A percentile compares a stretch with the other conserved stretches of the same genome.
phyloP scores from a whole-genome alignment of 2,888 invertebrate genomes.

The Odontomyia ornata region DNA sequence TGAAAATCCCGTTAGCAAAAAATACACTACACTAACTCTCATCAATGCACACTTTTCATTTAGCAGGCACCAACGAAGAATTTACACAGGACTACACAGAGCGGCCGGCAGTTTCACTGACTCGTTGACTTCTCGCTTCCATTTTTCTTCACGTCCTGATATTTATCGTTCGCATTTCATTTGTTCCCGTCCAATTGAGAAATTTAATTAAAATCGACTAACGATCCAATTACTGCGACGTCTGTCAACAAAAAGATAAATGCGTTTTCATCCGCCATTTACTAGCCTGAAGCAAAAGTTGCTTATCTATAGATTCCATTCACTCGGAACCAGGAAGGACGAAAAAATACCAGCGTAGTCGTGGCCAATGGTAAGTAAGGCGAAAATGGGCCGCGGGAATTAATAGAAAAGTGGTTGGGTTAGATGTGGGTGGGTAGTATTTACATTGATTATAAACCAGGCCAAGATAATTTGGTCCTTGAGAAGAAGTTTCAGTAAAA shows the following conservation, averaged over 20 bases:
- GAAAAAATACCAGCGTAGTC: neutral
- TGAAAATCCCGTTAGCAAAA: too few relatives aligned
- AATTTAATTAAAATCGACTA: slow-evolving; percentile 44
- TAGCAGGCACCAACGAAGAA: neutral
- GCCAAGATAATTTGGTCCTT: neutral
- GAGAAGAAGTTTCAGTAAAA: neutral
- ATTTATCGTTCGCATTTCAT: slow-evolving; percentile 37
- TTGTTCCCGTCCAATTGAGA: slow-evolving; percentile 25
- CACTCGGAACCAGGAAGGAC: neutral
- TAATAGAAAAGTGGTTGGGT: neutral
- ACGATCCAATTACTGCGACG: slow-evolving; percentile 44
- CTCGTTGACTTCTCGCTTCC: neutral
- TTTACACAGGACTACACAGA: neutral
- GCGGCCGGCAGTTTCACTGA: neutral
- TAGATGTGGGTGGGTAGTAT: neutral
- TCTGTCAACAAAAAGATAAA: slow-evolving; percentile 44
- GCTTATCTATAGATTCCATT: slow-evolving; percentile 24
- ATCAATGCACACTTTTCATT: neutral
- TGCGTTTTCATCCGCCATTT: slow-evolving; percentile 35
- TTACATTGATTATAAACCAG: neutral
- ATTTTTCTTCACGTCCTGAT: slow-evolving; percentile 34
- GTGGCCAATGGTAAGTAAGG: neutral
- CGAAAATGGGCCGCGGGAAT: neutral
- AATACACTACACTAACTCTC: neutral
- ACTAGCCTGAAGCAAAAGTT: neutral